Conservation (phyloP, 2,888 invertebrate genomes). For the Xestoiulus laeticollis region DNA sequence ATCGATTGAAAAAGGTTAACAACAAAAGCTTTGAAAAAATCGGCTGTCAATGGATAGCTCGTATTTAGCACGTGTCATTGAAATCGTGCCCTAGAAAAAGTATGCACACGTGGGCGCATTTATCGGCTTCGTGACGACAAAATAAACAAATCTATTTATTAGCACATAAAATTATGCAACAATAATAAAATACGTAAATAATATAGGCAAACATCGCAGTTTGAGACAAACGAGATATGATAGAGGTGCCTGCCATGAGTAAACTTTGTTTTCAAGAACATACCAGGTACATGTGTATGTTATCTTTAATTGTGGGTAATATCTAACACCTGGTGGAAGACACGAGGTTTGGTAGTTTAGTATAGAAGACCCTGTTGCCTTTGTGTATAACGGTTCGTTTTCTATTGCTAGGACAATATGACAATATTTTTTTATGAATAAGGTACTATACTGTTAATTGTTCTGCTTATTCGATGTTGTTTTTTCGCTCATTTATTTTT, state of each 20-base stretch:
- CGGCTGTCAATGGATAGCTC: not conserved
- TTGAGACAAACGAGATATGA: not conserved
- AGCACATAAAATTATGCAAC: not conserved
- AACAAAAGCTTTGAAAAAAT: too few species aligned
- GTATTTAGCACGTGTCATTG: not conserved
- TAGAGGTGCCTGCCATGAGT: not conserved
- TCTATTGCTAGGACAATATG: too few species aligned
- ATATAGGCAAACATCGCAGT: slow-evolving; percentile 26
- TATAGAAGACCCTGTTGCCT: not conserved
- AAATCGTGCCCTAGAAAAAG: not conserved
- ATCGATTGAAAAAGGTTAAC: too few species aligned
- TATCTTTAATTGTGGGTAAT: too few species aligned
- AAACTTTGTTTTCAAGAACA: not conserved
- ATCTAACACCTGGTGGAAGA: too few species aligned
- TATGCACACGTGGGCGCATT: not conserved
- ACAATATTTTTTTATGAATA: too few species aligned
- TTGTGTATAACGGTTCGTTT: too few species aligned
- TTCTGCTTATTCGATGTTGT: too few species aligned
- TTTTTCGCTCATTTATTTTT: too few species aligned
- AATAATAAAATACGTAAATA: not conserved
- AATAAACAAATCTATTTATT: not conserved
- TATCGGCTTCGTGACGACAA: not conserved
- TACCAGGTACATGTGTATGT: too few species aligned
- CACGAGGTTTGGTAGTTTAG: not conserved
- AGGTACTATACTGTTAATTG: too few species aligned